Base-by-base conservation (phyloP, 2,797 vertebrate genomes). In the Parauchenoglanis punctatus region DNA sequence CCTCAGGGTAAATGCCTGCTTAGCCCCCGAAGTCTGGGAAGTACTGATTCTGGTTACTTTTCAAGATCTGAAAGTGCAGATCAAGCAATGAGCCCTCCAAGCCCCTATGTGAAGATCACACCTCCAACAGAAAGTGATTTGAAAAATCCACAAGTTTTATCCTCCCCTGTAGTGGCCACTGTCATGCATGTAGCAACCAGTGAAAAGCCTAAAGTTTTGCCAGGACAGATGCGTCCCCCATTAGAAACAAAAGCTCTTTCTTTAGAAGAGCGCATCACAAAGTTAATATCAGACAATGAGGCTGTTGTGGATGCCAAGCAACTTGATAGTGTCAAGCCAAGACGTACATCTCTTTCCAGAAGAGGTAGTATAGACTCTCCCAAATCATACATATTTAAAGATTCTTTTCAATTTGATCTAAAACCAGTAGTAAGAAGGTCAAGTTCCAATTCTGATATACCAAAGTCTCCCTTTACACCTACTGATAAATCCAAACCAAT, bases 331-430 rank as follows among this genome's bases (percentile, higher is more conserved):
- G 99, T 99, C n/a, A 99, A 99, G 93, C 99, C 99, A 40, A 96
- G 98, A 91, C 96, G 99, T 91, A 99, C 99, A 3, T 99, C 99
- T 86, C 97, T 99, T 75, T 99, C 99, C 0, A 96, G 98, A 90
- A 96, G 98, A 94, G 99, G 99, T 28, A 99, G 99, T 93, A 99
- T 99, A 87, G 99, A 99, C 93, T 99, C 98, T 25, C 99, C 98
- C 0, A 99, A 99, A 92, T 99, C 99, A 0, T 99, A 99, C 85
- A 99, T 99, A 93, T 99, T 99, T 93, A 99, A 99, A 94, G 99
- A 99, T 92, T 99, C 98, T 88, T 99, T 99, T 94, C 99, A 99
- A 91, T 99, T 99, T 95, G 98, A 99, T 92, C 95, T 99, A 78
- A 99, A 99, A 92, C 98, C 98, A 54, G 96, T 98, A 89, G 97